These are phyloP conservation scores for Rafetus swinhoei DNA, from an alignment of 2,113 vertebrate species.

Conservation along the genomic window DNA sequence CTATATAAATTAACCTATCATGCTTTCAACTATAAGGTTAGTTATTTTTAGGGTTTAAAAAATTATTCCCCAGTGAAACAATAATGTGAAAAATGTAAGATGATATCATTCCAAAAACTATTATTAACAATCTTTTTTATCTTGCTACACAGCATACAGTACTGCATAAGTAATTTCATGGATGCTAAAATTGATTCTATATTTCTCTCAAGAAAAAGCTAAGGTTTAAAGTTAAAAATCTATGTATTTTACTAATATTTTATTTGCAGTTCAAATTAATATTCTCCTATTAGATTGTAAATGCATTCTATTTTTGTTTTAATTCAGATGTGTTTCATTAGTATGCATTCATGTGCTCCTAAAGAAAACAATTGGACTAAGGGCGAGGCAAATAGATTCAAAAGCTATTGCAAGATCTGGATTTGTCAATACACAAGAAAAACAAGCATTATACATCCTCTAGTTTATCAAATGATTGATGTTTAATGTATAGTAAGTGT, in stretches of 20 bases:
- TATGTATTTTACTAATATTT: not conserved
- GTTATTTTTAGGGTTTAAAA: slow-evolving; percentile 21
- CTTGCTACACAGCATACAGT: not conserved
- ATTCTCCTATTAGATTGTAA: not conserved
- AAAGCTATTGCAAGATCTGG: not conserved
- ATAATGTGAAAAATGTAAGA: not conserved
- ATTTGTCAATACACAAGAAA: not conserved
- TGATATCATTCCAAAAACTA: not conserved
- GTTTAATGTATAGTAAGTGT: not conserved
- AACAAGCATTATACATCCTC: not conserved
- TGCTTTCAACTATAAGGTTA: not conserved
- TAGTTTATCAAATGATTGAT: fast-evolving
- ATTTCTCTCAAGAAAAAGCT: not conserved
- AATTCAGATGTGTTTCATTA: not conserved
- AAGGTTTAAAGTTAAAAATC: not conserved
- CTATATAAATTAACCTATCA: not conserved
- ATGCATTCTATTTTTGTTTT: not conserved
- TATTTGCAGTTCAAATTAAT: not conserved
- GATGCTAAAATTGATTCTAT: not conserved
- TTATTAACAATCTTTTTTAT: not conserved
- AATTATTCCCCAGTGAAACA: not conserved
- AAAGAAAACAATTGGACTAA: not conserved
- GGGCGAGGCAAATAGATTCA: not conserved
- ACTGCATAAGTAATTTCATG: not conserved
- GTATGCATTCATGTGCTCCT: not conserved